These are phyloP conservation scores for Meloidogyne hapla DNA, from an alignment of 1,140 invertebrate species.

Conservation along the genomic window DNA sequence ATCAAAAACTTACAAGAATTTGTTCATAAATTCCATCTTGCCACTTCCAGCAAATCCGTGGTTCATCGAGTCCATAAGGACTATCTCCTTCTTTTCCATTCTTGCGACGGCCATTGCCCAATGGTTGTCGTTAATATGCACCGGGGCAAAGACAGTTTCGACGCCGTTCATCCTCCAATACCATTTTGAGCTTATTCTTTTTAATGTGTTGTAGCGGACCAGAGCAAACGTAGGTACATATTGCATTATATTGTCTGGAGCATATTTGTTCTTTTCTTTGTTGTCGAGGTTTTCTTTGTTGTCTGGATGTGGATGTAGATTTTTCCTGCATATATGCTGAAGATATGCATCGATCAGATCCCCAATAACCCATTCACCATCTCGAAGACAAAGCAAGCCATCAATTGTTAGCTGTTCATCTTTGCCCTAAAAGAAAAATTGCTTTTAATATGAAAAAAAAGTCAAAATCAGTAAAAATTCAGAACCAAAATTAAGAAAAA, in stretches of 20 bases:
- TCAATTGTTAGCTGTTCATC: constrained; percentile 22
- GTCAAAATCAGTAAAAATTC: background rate
- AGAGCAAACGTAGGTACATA: constrained; percentile 22
- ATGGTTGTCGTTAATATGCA: constrained; percentile 23
- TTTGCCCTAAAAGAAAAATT: constrained; percentile 19
- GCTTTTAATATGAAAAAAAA: no score
- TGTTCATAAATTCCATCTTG: constrained; percentile 13
- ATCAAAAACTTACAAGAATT: constrained; percentile 13
- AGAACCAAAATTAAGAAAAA: background rate
- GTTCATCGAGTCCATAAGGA: constrained; percentile 31
- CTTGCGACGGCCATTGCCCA: constrained; percentile 22
- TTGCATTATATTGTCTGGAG: background rate
- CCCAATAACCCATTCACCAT: constrained; percentile 21
- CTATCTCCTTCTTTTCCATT: background rate
- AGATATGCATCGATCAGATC: constrained; percentile 22
- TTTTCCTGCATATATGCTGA: background rate
- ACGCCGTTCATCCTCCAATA: constrained; percentile 11
- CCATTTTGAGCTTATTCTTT: constrained; percentile 10
- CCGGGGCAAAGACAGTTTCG: constrained; percentile 17
- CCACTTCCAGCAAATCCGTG: background rate
- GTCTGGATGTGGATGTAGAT: background rate
- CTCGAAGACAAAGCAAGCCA: constrained; percentile 12
- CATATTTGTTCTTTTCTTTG: background rate
- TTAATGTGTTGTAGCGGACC: constrained; percentile 1
- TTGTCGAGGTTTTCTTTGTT: background rate